A percentile compares a stretch with the other conserved stretches of the same genome.
Conservation (phyloP, 2,797 vertebrate species). For the Fistularia tabacaria region DNA sequence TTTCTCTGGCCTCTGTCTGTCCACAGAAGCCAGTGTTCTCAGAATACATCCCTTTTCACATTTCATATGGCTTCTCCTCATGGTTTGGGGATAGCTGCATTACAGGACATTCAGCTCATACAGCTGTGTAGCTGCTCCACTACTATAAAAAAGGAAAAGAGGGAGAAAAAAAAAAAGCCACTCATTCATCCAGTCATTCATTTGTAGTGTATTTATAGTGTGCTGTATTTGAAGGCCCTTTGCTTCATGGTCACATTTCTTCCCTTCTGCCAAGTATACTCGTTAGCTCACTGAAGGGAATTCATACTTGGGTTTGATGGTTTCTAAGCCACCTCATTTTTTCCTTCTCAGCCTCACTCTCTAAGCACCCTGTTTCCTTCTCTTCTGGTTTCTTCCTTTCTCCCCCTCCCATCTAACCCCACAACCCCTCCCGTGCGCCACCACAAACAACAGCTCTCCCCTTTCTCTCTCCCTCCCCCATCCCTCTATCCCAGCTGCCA, state of each 20-base stretch:
- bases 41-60: conserved; percentile 32
- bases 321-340: conserved; percentile 59
- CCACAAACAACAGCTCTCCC: conserved; percentile 58
- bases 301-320: conserved; percentile 54
- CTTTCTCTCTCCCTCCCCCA: conserved; percentile 66
- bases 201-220: conserved; percentile 70
- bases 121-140: conserved; percentile 56
- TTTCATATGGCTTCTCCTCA: conserved; percentile 40
- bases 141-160: conserved; percentile 19
- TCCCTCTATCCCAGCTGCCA: conserved; percentile 81
- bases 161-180: conserved; percentile 17
- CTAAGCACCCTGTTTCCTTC: conserved; percentile 60
- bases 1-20: conserved; percentile 14
- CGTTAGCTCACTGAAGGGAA: conserved; percentile 53
- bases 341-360: conserved; percentile 54
- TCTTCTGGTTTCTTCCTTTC: conserved; percentile 42
- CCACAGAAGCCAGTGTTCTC: conserved; percentile 28
- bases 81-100: conserved; percentile 38
- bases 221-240: conserved; percentile 63
- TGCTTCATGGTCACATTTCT: conserved; percentile 64
- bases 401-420: conserved; percentile 9
- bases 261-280: conserved; percentile 49
- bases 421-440: conserved; percentile 12
- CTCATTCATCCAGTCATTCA: conserved; percentile 58
- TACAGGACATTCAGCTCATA: conserved; percentile 48